A percentile compares a stretch with the other conserved stretches of the same genome.
These are phyloP conservation scores for Drosophila teissieri DNA, from an alignment of 1,140 invertebrate genomes.

Conservation along the genomic window DNA sequence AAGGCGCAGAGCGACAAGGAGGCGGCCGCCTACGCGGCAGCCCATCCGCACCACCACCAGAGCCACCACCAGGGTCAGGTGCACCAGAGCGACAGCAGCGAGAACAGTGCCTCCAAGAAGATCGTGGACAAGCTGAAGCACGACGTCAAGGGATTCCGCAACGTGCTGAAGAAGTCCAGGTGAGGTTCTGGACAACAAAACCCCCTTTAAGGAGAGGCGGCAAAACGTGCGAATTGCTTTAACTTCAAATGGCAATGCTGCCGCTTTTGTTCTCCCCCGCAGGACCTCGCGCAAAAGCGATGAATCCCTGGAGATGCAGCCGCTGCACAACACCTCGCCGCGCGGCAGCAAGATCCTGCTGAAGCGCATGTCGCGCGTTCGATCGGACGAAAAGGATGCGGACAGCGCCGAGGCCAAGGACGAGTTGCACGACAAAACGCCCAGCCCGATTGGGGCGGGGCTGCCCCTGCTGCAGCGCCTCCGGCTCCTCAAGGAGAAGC, in stretches of 20 bases:
- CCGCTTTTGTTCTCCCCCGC: neutral
- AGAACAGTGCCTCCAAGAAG: conserved; percentile 88
- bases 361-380: conserved; percentile 89
- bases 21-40: conserved; percentile 62
- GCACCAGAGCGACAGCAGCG: conserved; percentile 86
- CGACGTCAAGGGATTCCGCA: conserved; percentile 92
- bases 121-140: conserved; percentile 92
- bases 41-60: conserved; percentile 60
- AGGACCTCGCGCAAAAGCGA: conserved; percentile 86
- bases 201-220: no score
- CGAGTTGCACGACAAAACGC: conserved; percentile 86
- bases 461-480: conserved; percentile 91
- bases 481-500: conserved; percentile 93
- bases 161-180: conserved; percentile 88
- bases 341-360: conserved; percentile 86
- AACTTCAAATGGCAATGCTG: neutral
- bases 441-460: conserved; percentile 91
- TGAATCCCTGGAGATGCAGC: conserved; percentile 89
- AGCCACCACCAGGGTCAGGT: conserved; percentile 85
- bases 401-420: conserved; percentile 85
- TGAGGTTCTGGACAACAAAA: conserved; percentile 17
- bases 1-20: conserved; percentile 74
- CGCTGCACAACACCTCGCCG: conserved; percentile 85
- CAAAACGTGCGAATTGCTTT: no score
- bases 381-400: conserved; percentile 88